Conservation (phyloP, 2,113 vertebrate species). For the Gila orcuttii region DNA sequence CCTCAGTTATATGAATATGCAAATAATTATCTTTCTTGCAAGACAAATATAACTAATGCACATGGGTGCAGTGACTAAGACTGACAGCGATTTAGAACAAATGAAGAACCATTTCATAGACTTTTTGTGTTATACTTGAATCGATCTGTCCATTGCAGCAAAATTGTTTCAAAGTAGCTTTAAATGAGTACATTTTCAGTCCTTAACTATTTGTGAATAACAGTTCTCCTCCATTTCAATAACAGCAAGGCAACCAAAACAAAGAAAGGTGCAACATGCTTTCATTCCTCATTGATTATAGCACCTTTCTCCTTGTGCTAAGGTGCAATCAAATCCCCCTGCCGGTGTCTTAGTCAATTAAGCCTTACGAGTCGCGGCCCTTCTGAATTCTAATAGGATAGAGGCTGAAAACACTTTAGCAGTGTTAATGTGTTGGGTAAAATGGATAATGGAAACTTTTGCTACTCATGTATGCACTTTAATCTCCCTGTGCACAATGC, state of each 20-base stretch:
- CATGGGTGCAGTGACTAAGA: background rate
- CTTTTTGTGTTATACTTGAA: background rate
- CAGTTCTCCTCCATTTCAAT: constrained; percentile 14
- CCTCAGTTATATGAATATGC: background rate
- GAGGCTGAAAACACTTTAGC: background rate
- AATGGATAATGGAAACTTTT: constrained; percentile 36
- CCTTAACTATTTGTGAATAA: constrained; percentile 48
- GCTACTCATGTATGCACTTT: constrained; percentile 17
- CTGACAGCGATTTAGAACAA: constrained; percentile 2
- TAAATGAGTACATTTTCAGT: constrained; percentile 63
- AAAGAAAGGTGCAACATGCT: constrained; percentile 49
- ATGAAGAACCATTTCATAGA: background rate
- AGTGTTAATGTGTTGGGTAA: constrained; percentile 11
- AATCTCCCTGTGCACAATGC: constrained; percentile 7
- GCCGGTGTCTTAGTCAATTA: constrained; percentile 33
- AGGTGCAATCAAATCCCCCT: constrained; percentile 33
- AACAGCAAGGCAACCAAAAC: background rate
- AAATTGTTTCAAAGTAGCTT: constrained; percentile 4
- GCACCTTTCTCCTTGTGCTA: constrained; percentile 40
- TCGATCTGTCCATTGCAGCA: background rate
- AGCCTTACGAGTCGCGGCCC: constrained; percentile 2
- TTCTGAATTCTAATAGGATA: constrained; percentile 29
- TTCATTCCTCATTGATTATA: constrained; percentile 60
- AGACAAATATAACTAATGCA: background rate
- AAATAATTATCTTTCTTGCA: background rate